Evolutionary conservation across 1,140 invertebrate species (phyloP).

Genomic region (Drosophila bocqueti): DNA sequence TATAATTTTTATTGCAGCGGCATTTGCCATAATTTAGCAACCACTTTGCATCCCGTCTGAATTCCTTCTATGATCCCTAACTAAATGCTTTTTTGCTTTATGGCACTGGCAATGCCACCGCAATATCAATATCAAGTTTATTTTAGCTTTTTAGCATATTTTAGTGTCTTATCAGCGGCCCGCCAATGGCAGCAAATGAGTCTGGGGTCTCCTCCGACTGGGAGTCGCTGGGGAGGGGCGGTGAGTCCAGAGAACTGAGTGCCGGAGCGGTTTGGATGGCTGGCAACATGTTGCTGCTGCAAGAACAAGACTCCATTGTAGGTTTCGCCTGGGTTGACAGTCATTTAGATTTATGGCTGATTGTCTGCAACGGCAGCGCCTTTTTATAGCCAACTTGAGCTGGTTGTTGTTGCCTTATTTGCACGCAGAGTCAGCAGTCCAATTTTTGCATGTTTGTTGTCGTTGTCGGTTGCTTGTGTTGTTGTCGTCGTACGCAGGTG

Average conservation of each 20-base stretch:
- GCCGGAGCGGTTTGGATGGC: neutral
- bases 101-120: conserved; percentile 65
- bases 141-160: conserved; percentile 80
- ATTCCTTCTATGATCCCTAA: conserved; percentile 51
- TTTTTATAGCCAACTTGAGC: conserved; percentile 67
- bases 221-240: neutral
- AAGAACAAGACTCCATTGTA: conserved; percentile 70
- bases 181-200: conserved; percentile 73
- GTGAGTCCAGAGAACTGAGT: conserved; percentile 11
- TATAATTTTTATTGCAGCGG: conserved; percentile 5
- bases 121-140: conserved; percentile 76
- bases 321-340: conserved; percentile 77
- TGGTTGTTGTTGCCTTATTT: conserved; percentile 53
- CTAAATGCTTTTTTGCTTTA: conserved; percentile 71
- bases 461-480: conserved; percentile 24
- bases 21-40: conserved; percentile 1
- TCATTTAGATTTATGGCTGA: conserved; percentile 84
- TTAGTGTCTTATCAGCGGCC: conserved; percentile 73
- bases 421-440: conserved; percentile 58
- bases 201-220: conserved; percentile 16
- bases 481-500: conserved; percentile 75
- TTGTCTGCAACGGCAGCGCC: conserved; percentile 74
- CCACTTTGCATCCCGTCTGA: conserved; percentile 9
- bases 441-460: conserved; percentile 65
- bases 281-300: conserved; percentile 74